phyloP scores from a whole-genome alignment of 2,888 invertebrate genomes.

The Andrena chrysosceles region DNA sequence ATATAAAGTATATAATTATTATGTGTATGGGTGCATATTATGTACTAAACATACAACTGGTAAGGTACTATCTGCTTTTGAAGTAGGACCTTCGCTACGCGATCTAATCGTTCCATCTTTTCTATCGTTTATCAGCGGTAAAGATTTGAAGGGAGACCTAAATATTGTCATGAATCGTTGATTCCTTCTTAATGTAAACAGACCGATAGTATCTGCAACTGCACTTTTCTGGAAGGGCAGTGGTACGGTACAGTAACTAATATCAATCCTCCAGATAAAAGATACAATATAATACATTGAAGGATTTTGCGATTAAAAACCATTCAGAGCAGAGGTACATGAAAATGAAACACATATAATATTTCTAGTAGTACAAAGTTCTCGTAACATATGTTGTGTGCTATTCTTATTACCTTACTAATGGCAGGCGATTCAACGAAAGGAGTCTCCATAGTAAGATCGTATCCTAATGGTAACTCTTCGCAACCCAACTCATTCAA shows the following conservation, averaged over 20 bases:
- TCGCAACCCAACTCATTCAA: constrained; percentile 95
- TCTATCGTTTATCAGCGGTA: constrained; percentile 80
- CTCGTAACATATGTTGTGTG: neutral
- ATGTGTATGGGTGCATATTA: constrained; percentile 23
- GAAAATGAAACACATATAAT: neutral
- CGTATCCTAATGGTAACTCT: constrained; percentile 94
- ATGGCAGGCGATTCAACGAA: constrained; percentile 80
- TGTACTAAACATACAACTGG: constrained; percentile 79
- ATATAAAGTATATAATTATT: constrained; percentile 18
- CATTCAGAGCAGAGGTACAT: neutral
- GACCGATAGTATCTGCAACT: constrained; percentile 79
- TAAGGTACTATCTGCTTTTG: constrained; percentile 75
- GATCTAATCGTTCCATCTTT: constrained; percentile 82
- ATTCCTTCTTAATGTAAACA: constrained; percentile 82
- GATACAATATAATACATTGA: constrained; percentile 20
- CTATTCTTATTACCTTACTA: constrained; percentile 76
- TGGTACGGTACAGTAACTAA: constrained; percentile 44
- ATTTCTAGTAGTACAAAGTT: neutral
- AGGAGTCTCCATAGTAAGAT: constrained; percentile 86
- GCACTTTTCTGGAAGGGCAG: constrained; percentile 81
- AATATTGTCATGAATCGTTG: constrained; percentile 81
- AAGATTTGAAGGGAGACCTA: constrained; percentile 82
- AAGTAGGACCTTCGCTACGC: constrained; percentile 80
- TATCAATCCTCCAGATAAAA: constrained; percentile 37
- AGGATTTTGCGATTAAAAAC: constrained; percentile 22